These are phyloP conservation scores for Naso thynnoides DNA, from an alignment of 2,797 vertebrate species.

Conservation along the genomic window DNA sequence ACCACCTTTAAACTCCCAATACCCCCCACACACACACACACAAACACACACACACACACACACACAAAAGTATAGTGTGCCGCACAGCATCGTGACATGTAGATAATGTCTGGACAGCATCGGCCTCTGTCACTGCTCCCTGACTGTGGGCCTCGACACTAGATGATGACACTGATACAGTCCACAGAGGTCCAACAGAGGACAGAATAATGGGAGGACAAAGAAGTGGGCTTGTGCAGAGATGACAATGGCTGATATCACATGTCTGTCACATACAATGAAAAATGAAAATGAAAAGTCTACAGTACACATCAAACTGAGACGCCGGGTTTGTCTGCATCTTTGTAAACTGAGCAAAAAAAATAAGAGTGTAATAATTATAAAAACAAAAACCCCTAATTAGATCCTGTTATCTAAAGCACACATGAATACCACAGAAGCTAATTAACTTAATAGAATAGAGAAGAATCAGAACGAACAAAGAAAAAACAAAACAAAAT, in stretches of 20 bases:
- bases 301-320: not conserved
- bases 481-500: not conserved
- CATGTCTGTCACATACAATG: not conserved
- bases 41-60: constrained; percentile 1
- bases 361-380: not conserved
- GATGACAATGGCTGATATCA: not conserved
- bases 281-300: not conserved
- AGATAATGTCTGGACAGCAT: constrained; percentile 51
- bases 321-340: not conserved
- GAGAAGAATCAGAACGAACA: not conserved
- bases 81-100: constrained; percentile 6
- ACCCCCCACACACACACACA: constrained; percentile 1
- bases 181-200: constrained; percentile 49
- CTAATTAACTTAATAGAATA: not conserved
- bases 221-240: constrained; percentile 6
- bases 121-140: constrained; percentile 26
- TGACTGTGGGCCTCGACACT: constrained; percentile 17
- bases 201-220: constrained; percentile 50
- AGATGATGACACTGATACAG: constrained; percentile 55
- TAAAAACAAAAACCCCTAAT: not conserved
- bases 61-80: not conserved
- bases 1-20: not conserved
- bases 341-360: not conserved
- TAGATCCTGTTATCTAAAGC: not conserved
- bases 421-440: not conserved